A percentile compares a stretch with the other conserved stretches of the same genome.
phyloP scores from a whole-genome alignment of 2,113 vertebrate species.

The Misgurnus anguillicaudatus region DNA sequence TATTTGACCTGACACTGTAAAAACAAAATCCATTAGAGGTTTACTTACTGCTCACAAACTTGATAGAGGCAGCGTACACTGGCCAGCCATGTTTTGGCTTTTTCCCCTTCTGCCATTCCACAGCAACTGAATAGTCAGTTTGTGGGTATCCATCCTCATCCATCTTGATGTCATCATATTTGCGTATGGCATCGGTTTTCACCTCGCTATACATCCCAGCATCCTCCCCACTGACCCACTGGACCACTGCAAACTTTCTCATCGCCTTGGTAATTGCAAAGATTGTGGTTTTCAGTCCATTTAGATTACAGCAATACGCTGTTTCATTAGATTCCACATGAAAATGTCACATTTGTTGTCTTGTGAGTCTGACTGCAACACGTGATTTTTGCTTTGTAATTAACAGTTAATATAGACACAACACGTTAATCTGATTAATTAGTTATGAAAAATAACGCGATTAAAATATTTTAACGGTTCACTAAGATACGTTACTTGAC shows the following conservation, averaged over 20 bases:
- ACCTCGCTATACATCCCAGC: constrained; percentile 29
- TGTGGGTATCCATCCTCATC: constrained; percentile 9
- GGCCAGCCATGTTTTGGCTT: constrained; percentile 28
- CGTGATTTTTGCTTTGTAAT: no score
- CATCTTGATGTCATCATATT: constrained; percentile 28
- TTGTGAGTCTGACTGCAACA: no score
- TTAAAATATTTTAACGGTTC: no score
- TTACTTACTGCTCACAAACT: constrained; percentile 36
- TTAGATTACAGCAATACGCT: no score
- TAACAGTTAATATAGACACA: no score
- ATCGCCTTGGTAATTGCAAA: no score
- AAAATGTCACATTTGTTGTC: no score
- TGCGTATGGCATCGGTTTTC: constrained; percentile 3
- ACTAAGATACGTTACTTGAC: no score
- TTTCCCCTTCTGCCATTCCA: constrained; percentile 32
- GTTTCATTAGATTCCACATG: no score
- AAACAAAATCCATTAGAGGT: not conserved
- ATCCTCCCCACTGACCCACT: constrained; percentile 22
- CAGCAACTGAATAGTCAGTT: constrained; percentile 14
- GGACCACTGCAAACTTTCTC: constrained; percentile 6
- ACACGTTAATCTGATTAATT: no score
- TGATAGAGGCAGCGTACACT: constrained; percentile 27
- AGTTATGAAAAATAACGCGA: no score
- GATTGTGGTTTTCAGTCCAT: no score
- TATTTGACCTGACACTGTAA: not conserved